phyloP scores from a whole-genome alignment of 2,888 invertebrate genomes.

The Azorinus chamasolen region DNA sequence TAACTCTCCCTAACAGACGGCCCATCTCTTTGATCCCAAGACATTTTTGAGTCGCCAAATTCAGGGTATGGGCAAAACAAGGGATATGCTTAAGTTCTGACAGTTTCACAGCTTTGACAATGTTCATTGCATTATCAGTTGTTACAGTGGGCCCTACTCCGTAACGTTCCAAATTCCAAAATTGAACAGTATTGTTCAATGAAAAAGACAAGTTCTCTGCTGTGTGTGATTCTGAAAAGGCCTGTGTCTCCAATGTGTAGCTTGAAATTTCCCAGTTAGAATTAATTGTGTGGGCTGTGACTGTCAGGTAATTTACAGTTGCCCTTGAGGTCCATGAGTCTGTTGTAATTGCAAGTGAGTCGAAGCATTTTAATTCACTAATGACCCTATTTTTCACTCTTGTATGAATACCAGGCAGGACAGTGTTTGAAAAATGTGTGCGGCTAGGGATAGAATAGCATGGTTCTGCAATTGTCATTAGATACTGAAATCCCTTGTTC shows the following conservation, averaged over 20 bases:
- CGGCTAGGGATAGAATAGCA: slow-evolving; percentile 10
- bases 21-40: slow-evolving; percentile 14
- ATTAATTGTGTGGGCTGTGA: slow-evolving; percentile 49
- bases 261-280: slow-evolving; percentile 39
- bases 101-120: slow-evolving; percentile 30
- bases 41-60: slow-evolving; percentile 33
- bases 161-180: slow-evolving; percentile 23
- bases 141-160: slow-evolving; percentile 22
- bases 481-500: slow-evolving; percentile 3
- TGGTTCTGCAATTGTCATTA: slow-evolving; percentile 8
- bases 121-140: slow-evolving; percentile 49
- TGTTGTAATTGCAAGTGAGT: slow-evolving; percentile 36
- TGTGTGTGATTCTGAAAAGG: slow-evolving; percentile 35
- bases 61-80: slow-evolving; percentile 47
- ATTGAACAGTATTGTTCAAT: background rate
- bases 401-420: background rate
- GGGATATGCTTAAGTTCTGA: slow-evolving; percentile 18
- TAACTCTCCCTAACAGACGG: slow-evolving; percentile 29
- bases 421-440: slow-evolving; percentile 12
- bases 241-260: slow-evolving; percentile 35
- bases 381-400: slow-evolving; percentile 9
- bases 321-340: slow-evolving; percentile 61
- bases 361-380: slow-evolving; percentile 4
- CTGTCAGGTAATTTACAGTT: slow-evolving; percentile 46
- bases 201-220: slow-evolving; percentile 20